These are phyloP conservation scores for Pipistrellus nathusii DNA, from an alignment of 2,797 vertebrate genomes.

Conservation along the genomic window DNA sequence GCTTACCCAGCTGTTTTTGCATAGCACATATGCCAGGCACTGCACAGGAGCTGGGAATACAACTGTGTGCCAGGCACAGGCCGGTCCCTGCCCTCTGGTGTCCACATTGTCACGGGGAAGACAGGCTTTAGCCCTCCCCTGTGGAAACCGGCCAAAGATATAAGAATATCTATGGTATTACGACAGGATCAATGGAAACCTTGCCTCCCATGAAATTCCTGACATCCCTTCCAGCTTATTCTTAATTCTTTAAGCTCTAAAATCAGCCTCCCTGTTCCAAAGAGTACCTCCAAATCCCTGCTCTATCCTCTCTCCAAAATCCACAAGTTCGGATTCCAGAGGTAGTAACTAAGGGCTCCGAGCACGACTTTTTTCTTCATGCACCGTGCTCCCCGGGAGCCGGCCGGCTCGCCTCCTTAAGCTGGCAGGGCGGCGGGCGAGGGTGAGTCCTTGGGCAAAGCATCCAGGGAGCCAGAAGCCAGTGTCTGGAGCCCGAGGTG, in stretches of 20 bases:
- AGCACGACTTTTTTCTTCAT: slow-evolving; percentile 64
- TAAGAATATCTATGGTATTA: background rate
- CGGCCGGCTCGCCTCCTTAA: slow-evolving; percentile 52
- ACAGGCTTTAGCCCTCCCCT: background rate
- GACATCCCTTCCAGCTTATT: slow-evolving; percentile 33
- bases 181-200: slow-evolving; percentile 29
- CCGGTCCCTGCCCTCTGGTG: background rate
- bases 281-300: slow-evolving; percentile 67
- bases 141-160: background rate
- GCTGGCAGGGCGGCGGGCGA: background rate
- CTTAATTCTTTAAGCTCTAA: slow-evolving; percentile 75
- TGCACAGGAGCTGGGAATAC: background rate
- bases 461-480: slow-evolving; percentile 56
- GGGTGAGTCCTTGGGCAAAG: slow-evolving; percentile 54
- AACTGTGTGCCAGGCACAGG: background rate
- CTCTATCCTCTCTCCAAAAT: slow-evolving; percentile 64
- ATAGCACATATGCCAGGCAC: no score
- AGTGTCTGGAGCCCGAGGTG: background rate
- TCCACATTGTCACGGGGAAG: background rate
- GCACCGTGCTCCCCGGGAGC: background rate
- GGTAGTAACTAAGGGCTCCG: slow-evolving; percentile 58
- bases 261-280: slow-evolving; percentile 69
- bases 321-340: slow-evolving; percentile 63
- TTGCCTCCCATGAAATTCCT: slow-evolving; percentile 59
- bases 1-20: background rate